Evolutionary conservation across 2,113 vertebrate genomes (phyloP).

Genomic region (Burhinus oedicnemus): DNA sequence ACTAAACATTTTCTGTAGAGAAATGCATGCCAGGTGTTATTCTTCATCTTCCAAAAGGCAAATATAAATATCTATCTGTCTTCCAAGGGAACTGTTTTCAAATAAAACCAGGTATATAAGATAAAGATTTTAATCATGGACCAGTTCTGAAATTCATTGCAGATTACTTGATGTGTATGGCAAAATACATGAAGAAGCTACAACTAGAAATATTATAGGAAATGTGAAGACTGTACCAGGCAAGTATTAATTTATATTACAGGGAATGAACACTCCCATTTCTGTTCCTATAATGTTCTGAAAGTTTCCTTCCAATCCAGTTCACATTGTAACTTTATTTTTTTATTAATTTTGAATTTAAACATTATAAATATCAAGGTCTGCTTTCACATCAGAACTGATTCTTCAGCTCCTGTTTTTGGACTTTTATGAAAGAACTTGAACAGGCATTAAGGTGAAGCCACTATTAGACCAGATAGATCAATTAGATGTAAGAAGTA

Average conservation of each 20-base stretch:
- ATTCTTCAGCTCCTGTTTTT: not conserved
- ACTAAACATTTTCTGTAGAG: slow-evolving; percentile 3
- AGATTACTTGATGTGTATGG: not conserved
- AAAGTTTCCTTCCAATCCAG: not conserved
- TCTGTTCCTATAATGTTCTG: not conserved
- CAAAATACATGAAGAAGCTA: not conserved
- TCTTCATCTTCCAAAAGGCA: not conserved
- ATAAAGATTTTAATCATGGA: not conserved
- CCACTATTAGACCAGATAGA: not conserved
- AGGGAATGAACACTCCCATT: not conserved
- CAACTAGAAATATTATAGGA: not conserved
- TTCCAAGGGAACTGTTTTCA: not conserved
- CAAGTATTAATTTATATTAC: not conserved
- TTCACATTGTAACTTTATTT: not conserved
- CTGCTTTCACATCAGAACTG: not conserved
- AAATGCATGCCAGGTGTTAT: not conserved
- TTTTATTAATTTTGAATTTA: not conserved
- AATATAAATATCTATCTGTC: not conserved
- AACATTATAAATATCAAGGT: not conserved
- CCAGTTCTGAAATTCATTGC: not conserved
- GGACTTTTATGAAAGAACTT: not conserved
- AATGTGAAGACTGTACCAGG: not conserved
- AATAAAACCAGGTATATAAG: not conserved
- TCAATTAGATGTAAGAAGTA: not conserved
- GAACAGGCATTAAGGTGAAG: not conserved